Conservation (phyloP, 2,888 invertebrate genomes). For the Cheilosia grossa region DNA sequence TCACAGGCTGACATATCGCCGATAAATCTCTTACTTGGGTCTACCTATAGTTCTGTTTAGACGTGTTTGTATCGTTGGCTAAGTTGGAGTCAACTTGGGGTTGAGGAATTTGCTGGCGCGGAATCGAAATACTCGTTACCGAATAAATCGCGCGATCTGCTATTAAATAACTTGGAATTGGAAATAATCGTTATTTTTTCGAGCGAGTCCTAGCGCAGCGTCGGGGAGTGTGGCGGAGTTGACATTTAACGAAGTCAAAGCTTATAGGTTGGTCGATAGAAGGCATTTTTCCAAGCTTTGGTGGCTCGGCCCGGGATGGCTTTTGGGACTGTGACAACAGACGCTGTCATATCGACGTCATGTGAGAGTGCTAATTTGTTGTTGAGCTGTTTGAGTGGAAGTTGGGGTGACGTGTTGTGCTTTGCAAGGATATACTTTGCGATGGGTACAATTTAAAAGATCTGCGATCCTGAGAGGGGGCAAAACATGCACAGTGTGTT, state of each 20-base stretch:
- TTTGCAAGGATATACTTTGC: no score
- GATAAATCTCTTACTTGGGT: slow-evolving; percentile 65
- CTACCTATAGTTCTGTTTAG: slow-evolving; percentile 12
- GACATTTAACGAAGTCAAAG: slow-evolving; percentile 66
- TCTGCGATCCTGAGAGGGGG: no score
- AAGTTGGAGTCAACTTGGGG: slow-evolving; percentile 8
- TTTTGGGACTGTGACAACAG: neutral
- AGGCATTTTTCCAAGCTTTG: slow-evolving; percentile 22
- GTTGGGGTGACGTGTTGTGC: no score
- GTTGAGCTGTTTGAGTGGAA: no score
- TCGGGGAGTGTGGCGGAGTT: slow-evolving; percentile 20
- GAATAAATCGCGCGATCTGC: slow-evolving; percentile 72
- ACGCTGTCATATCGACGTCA: neutral
- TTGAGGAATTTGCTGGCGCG: slow-evolving; percentile 50
- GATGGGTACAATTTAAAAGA: no score
- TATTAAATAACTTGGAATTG: slow-evolving; percentile 66
- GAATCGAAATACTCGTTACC: slow-evolving; percentile 65
- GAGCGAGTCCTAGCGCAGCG: neutral
- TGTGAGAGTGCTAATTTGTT: no score
- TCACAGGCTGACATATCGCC: slow-evolving; percentile 65
- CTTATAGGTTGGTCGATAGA: slow-evolving; percentile 36
- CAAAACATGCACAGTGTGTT: neutral
- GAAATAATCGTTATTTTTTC: slow-evolving; percentile 45
- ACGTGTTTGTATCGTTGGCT: neutral
- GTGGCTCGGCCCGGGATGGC: slow-evolving; percentile 46